Conservation (phyloP, 2,113 vertebrate genomes). For the Tachysurus vachellii region DNA sequence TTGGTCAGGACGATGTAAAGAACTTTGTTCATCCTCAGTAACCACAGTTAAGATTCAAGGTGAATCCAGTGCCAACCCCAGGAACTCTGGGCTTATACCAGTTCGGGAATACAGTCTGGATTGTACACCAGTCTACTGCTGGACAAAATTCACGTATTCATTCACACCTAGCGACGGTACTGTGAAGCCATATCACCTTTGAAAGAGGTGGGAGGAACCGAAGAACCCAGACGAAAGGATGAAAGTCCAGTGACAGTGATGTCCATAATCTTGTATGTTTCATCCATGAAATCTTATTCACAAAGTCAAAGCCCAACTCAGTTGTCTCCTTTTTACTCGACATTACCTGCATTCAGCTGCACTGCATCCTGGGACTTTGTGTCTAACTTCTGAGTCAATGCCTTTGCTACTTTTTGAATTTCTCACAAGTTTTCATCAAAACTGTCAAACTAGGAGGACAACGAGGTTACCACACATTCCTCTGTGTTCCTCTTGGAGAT, state of each 20-base stretch:
- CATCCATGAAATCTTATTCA: neutral
- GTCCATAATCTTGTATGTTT: neutral
- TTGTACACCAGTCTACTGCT: too few relatives aligned
- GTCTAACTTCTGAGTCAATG: neutral
- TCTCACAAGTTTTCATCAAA: neutral
- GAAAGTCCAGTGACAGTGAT: neutral
- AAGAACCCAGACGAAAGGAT: neutral
- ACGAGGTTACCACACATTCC: constrained; percentile 60
- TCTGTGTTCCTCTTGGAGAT: constrained; percentile 58
- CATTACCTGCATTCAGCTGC: neutral
- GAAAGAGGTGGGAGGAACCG: neutral
- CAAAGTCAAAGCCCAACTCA: neutral
- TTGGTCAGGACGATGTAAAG: neutral
- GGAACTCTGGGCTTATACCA: neutral
- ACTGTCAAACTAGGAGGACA: constrained; percentile 57
- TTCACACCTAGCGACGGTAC: neutral
- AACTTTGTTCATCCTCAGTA: neutral
- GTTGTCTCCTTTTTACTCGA: neutral
- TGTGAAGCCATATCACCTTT: neutral
- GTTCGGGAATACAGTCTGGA: neutral
- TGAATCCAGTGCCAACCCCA: neutral
- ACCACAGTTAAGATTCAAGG: neutral
- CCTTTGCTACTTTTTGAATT: neutral
- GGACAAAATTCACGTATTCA: neutral
- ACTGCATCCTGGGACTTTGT: neutral